Evolutionary conservation across 2,797 vertebrate species (phyloP).

Genomic region (Neopelma chrysocephalum): DNA sequence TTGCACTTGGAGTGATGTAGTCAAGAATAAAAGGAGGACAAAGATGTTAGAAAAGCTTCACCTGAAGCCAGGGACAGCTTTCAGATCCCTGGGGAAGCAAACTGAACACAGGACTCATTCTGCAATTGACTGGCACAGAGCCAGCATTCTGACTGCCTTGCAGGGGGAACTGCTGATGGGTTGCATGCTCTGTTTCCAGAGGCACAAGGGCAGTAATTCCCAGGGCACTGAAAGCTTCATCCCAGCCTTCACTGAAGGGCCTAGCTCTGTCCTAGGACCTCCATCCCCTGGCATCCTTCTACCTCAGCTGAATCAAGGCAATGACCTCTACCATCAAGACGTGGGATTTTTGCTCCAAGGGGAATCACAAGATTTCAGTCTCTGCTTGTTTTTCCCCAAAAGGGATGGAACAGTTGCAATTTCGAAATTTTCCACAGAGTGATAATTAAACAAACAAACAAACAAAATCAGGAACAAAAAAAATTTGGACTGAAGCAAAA

Average conservation of each 20-base stretch:
- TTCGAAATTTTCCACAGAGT: slow-evolving; percentile 33
- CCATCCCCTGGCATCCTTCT: not conserved
- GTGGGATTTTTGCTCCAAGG: not conserved
- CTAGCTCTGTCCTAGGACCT: not conserved
- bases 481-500: slow-evolving; percentile 2
- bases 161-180: not conserved
- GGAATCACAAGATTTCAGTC: not conserved
- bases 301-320: not conserved
- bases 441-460: slow-evolving; percentile 52
- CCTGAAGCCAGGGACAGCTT: not conserved
- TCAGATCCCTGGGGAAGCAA: not conserved
- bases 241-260: not conserved
- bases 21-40: not conserved
- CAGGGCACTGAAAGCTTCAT: not conserved
- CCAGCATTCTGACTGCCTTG: not conserved
- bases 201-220: not conserved
- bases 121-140: not conserved
- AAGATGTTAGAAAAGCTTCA: not conserved
- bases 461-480: slow-evolving; percentile 47
- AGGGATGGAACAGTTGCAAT: not conserved
- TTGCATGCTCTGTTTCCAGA: not conserved
- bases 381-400: slow-evolving; percentile 15
- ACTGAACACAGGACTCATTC: fast-evolving
- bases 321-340: not conserved
- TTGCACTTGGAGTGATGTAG: not conserved